Base-by-base conservation (phyloP, 2,888 invertebrate genomes). In the Busseola fusca region DNA sequence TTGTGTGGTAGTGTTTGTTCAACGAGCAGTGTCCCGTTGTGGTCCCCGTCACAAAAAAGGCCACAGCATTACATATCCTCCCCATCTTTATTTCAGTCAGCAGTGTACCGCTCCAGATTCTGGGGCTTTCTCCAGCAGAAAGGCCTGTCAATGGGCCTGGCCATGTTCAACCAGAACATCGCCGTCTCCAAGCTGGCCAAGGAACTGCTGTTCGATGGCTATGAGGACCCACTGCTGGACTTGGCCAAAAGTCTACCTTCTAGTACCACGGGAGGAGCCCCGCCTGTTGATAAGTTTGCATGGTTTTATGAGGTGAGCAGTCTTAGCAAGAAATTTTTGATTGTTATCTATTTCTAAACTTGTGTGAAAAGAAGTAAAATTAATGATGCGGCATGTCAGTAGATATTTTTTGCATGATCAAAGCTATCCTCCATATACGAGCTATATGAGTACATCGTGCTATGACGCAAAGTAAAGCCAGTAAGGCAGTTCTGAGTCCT, bases 161-260 rank as follows among this genome's bases (percentile, higher is more conserved):
- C 96, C 0, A 91, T 96, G 81, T 96, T 96, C 60, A 92, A 96
- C 18, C 96, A 97, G 65, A 91, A 95, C 16, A 90, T 97, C 27
- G 92, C 96, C 4, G 95, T 97, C 1, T 96, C 96, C 0, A 97
- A 96, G 88, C 95, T 96, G 0, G 97, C 97, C 0, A 96, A 96
- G 7, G 96, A 98, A 87, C 92, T 98, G 27, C 94, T 98, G 0
- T 98, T 98, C 87, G 97, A 97, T 3, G 98, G 98, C 0, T 98
- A 98, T 88, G 95, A 96, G 1, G 98, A 98, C 89, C 93, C 96
- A 0, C 90, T 98, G 66, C 96, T 98, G 71, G 96, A 97, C 54
- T 91, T 97, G 76, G 97, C 97, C 0, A 96, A 96, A 78, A 95
- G 94, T 79, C 87, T 97, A 69, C 96, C 97, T 0, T 89, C 96